Evolutionary conservation across 2,797 vertebrate species (phyloP).

Genomic region (Tauraco hartlaubi): DNA sequence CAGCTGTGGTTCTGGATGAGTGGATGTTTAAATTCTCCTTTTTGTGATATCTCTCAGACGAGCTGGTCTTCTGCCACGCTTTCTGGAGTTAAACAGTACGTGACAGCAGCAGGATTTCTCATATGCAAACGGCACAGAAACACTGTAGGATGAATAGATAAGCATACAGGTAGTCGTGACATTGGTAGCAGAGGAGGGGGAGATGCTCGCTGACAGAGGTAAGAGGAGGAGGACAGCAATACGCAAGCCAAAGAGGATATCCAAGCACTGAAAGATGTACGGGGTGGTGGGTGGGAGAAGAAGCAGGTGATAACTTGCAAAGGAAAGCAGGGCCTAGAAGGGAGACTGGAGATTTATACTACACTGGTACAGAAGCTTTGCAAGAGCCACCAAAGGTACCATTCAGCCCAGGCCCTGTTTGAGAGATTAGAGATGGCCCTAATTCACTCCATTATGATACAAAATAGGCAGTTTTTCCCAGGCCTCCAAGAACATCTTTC

Average conservation of each 20-base stretch:
- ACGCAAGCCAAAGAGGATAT: background rate
- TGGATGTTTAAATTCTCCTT: background rate
- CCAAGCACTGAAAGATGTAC: background rate
- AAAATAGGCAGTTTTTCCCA: background rate
- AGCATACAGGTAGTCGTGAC: conserved; percentile 47
- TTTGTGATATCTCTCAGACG: background rate
- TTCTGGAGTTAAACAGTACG: conserved; percentile 17
- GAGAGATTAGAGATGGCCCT: background rate
- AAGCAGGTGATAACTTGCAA: background rate
- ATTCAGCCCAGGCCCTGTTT: background rate
- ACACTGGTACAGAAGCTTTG: background rate
- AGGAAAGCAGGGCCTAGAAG: background rate
- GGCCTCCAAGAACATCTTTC: background rate
- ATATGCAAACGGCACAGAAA: background rate
- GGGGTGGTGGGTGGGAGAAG: background rate
- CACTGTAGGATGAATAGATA: conserved; percentile 25
- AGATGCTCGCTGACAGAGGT: background rate
- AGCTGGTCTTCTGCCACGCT: background rate
- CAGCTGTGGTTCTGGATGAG: conserved; percentile 44
- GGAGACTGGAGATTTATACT: background rate
- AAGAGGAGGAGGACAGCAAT: background rate
- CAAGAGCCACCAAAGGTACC: background rate
- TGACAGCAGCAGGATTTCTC: conserved; percentile 33
- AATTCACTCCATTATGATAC: background rate
- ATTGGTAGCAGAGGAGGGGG: background rate